phyloP scores from a whole-genome alignment of 2,113 vertebrate genomes.

The Embiotoca jacksoni region DNA sequence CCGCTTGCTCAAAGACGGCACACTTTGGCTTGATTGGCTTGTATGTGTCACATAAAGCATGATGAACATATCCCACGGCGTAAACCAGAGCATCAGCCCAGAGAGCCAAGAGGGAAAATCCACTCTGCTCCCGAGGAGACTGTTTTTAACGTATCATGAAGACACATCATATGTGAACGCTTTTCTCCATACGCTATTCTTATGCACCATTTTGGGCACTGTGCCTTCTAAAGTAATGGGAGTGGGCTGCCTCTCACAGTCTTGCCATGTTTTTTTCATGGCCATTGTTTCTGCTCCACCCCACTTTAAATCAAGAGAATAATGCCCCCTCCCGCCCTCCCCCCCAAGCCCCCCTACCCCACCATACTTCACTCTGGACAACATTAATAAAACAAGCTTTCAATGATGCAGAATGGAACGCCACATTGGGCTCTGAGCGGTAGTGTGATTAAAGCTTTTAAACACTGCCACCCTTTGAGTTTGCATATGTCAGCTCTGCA shows the following conservation, averaged over 20 bases:
- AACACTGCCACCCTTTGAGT: constrained; percentile 76
- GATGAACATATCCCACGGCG: constrained; percentile 28
- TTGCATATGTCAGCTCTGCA: constrained; percentile 77
- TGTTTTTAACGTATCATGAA: neutral
- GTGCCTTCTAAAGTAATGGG: constrained; percentile 65
- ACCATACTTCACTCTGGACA: constrained; percentile 77
- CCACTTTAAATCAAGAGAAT: constrained; percentile 81
- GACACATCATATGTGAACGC: neutral
- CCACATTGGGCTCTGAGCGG: constrained; percentile 61
- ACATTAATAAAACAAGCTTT: constrained; percentile 86
- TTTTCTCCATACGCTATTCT: constrained; percentile 34
- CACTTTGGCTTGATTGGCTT: constrained; percentile 55
- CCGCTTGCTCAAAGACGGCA: constrained; percentile 40
- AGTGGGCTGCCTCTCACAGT: constrained; percentile 51
- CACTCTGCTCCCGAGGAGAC: neutral
- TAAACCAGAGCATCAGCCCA: neutral
- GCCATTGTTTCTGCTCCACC: constrained; percentile 82
- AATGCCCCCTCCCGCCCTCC: constrained; percentile 42
- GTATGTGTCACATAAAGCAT: constrained; percentile 53
- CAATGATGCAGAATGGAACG: constrained; percentile 74
- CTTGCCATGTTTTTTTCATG: constrained; percentile 82
- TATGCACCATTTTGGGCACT: constrained; percentile 36
- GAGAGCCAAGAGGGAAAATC: neutral
- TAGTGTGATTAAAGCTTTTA: constrained; percentile 85
- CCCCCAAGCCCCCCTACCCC: constrained; percentile 20